These are phyloP conservation scores for Chrysolina oricalcia DNA, from an alignment of 2,888 invertebrate species.

Conservation along the genomic window DNA sequence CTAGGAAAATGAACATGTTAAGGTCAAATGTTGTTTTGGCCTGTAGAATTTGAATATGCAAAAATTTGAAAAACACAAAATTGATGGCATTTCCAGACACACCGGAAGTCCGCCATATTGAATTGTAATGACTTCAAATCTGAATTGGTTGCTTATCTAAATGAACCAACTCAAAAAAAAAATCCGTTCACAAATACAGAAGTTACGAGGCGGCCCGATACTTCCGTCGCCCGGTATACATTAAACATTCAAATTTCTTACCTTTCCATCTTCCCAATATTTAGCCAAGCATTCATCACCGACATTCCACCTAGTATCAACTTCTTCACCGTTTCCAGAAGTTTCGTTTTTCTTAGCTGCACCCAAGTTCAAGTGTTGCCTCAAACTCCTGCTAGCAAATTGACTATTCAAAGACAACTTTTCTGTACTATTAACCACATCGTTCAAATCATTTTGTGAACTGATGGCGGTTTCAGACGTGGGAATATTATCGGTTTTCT, in stretches of 20 bases:
- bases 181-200: no score
- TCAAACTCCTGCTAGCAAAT: conserved; percentile 67
- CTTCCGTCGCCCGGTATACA: no score
- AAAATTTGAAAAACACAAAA: no score
- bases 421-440: conserved; percentile 57
- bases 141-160: no score
- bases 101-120: no score
- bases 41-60: no score
- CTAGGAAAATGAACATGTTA: no score
- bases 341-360: conserved; percentile 44
- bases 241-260: conserved; percentile 71
- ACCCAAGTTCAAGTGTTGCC: conserved; percentile 67
- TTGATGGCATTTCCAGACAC: no score
- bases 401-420: conserved; percentile 67
- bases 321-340: conserved; percentile 32
- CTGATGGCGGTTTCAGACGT: conserved; percentile 36
- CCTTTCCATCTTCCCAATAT: conserved; percentile 94
- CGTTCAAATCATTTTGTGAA: conserved; percentile 45
- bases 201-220: no score
- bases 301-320: conserved; percentile 77
- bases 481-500: neutral
- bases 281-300: conserved; percentile 91
- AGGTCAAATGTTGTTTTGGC: no score
- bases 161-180: no score
- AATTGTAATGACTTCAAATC: no score